Conservation (phyloP, 2,888 invertebrate genomes). For the Drosophila diplacantha region DNA sequence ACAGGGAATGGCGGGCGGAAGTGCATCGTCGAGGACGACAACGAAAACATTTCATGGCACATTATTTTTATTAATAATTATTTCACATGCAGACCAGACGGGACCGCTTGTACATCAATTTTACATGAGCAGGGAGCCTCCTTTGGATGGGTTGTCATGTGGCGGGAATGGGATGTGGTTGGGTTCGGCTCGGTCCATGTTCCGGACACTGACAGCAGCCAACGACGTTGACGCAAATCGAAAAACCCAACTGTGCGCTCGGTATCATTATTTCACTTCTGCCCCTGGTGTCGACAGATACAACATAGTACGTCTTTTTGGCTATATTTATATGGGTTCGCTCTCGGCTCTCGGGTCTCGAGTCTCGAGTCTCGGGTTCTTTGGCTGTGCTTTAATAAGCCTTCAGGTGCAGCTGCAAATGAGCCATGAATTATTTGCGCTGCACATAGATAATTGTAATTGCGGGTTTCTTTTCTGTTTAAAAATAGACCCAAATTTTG, state of each 20-base stretch:
- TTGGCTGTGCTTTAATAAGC: slow-evolving; percentile 58
- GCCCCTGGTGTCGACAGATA: slow-evolving; percentile 18
- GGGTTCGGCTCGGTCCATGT: slow-evolving; percentile 46
- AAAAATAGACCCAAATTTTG: slow-evolving; percentile 32
- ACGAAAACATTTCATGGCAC: slow-evolving; percentile 48
- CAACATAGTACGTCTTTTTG: slow-evolving; percentile 13
- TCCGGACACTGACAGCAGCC: slow-evolving; percentile 46
- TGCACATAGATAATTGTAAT: slow-evolving; percentile 47
- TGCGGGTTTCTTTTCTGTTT: slow-evolving; percentile 39
- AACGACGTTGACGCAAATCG: slow-evolving; percentile 66
- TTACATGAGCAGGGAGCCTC: slow-evolving; percentile 35
- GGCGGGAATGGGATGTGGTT: slow-evolving; percentile 12
- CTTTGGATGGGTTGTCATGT: slow-evolving; percentile 22
- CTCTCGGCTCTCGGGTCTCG: slow-evolving; percentile 6
- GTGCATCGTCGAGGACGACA: slow-evolving; percentile 41
- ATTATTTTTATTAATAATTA: slow-evolving; percentile 70
- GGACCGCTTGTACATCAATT: slow-evolving; percentile 37
- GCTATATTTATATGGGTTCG: slow-evolving; percentile 8
- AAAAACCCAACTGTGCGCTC: slow-evolving; percentile 60
- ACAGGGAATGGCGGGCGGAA: slow-evolving; percentile 17
- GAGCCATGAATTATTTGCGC: slow-evolving; percentile 69
- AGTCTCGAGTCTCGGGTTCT: slow-evolving; percentile 22
- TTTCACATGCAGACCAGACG: slow-evolving; percentile 54
- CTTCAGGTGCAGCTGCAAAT: slow-evolving; percentile 71
- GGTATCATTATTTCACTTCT: slow-evolving; percentile 45